phyloP scores from a whole-genome alignment of 2,797 vertebrate genomes.

The Sternarchorhynchus goeldii region DNA sequence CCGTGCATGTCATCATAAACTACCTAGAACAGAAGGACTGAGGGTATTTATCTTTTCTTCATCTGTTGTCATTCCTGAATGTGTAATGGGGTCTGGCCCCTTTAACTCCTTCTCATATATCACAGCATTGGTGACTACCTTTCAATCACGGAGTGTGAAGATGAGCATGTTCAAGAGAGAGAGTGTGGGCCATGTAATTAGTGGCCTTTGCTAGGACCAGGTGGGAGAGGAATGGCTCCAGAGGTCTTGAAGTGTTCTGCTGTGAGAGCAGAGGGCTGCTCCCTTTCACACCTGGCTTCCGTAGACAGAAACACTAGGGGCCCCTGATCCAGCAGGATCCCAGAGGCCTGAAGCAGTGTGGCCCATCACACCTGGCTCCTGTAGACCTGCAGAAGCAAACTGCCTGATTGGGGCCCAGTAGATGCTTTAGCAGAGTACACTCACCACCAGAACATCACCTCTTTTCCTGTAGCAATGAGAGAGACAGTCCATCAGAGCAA shows the following conservation, averaged over 20 bases:
- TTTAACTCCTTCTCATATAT: constrained; percentile 38
- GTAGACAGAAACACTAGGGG: constrained; percentile 1
- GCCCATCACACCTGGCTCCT: constrained; percentile 51
- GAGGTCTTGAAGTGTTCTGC: constrained; percentile 42
- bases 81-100: constrained; percentile 18
- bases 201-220: constrained; percentile 33
- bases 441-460: too few species aligned
- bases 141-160: constrained; percentile 44
- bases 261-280: constrained; percentile 36
- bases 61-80: constrained; percentile 12
- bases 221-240: constrained; percentile 41
- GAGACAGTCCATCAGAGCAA: too few species aligned
- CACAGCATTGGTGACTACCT: constrained; percentile 26
- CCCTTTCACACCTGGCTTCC: constrained; percentile 52
- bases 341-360: constrained; percentile 2
- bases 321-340: too few species aligned
- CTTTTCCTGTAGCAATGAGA: too few species aligned
- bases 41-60: constrained; percentile 20
- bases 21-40: constrained; percentile 32
- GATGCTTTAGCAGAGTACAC: too few species aligned
- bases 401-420: too few species aligned
- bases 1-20: constrained; percentile 30
- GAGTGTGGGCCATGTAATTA: constrained; percentile 41
- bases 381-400: neutral
- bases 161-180: constrained; percentile 32